Evolutionary conservation across 1,140 invertebrate genomes (phyloP).

Genomic region (Drosophila lowei): DNA sequence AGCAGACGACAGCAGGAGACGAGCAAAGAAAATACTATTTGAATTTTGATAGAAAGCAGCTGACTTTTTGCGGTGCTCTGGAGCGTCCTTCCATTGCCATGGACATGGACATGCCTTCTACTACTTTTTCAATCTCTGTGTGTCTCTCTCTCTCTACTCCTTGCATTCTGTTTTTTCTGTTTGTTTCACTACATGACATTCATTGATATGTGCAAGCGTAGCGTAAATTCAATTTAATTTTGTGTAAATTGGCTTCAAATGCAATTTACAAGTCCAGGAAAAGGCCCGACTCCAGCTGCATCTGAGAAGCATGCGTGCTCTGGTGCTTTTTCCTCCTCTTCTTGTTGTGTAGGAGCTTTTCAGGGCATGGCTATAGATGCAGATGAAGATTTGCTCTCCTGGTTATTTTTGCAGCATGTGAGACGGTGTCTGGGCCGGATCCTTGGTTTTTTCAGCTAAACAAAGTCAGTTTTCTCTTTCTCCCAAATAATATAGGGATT

Average conservation of each 20-base stretch:
- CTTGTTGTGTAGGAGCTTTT: constrained; percentile 8
- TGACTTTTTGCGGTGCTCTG: constrained; percentile 52
- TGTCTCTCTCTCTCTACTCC: constrained; percentile 4
- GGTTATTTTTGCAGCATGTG: neutral
- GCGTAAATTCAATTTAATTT: constrained; percentile 79
- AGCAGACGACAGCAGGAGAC: constrained; percentile 54
- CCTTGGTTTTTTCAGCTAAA: too few species aligned
- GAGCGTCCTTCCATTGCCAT: constrained; percentile 6
- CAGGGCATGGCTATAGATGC: neutral
- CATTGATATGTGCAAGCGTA: constrained; percentile 77
- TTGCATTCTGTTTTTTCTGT: constrained; percentile 13
- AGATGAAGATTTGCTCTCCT: neutral
- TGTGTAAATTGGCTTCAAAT: constrained; percentile 78
- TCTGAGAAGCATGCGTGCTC: constrained; percentile 55
- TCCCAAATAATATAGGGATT: too few species aligned
- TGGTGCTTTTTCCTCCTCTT: neutral
- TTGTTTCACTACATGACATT: constrained; percentile 55
- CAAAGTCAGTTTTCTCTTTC: too few species aligned
- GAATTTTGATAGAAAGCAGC: constrained; percentile 81
- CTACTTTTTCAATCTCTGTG: too few species aligned
- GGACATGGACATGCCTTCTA: constrained; percentile 12
- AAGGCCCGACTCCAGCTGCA: constrained; percentile 9
- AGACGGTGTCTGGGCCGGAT: neutral
- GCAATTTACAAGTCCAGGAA: constrained; percentile 69
- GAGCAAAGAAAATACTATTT: constrained; percentile 70